Conservation (phyloP, 1,140 invertebrate species). For the Lycorma delicatula region DNA sequence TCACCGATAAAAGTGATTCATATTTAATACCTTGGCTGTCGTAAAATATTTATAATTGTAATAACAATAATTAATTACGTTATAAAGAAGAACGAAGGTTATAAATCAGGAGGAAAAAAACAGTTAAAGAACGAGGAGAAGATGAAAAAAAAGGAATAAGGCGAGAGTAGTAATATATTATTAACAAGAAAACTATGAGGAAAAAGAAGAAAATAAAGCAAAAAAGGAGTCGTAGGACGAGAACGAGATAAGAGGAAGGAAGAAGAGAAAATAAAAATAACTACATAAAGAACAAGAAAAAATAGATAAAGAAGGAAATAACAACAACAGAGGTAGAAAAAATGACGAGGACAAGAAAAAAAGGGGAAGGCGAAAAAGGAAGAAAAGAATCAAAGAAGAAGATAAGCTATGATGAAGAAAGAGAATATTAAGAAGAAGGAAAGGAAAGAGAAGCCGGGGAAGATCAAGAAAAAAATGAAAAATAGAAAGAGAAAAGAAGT, state of each 20-base stretch:
- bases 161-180: not conserved
- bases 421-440: too few species aligned
- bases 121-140: slow-evolving; percentile 6
- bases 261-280: slow-evolving; percentile 2
- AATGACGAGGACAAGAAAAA: not conserved
- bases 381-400: not conserved
- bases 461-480: not conserved
- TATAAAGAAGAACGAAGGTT: not conserved
- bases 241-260: slow-evolving; percentile 4
- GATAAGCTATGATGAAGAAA: not conserved
- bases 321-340: not conserved
- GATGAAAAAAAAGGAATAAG: not conserved
- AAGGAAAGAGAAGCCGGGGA: not conserved
- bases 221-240: slow-evolving; percentile 1
- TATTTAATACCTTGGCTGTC: too few species aligned
- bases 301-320: not conserved
- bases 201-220: not conserved
- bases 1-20: too few species aligned
- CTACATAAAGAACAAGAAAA: not conserved
- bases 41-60: too few species aligned
- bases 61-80: too few species aligned
- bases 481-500: too few species aligned
- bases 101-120: slow-evolving; percentile 1
- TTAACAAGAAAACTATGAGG: not conserved
- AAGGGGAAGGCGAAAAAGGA: not conserved